phyloP scores from a whole-genome alignment of 2,797 vertebrate genomes.

The Monodelphis domestica region DNA sequence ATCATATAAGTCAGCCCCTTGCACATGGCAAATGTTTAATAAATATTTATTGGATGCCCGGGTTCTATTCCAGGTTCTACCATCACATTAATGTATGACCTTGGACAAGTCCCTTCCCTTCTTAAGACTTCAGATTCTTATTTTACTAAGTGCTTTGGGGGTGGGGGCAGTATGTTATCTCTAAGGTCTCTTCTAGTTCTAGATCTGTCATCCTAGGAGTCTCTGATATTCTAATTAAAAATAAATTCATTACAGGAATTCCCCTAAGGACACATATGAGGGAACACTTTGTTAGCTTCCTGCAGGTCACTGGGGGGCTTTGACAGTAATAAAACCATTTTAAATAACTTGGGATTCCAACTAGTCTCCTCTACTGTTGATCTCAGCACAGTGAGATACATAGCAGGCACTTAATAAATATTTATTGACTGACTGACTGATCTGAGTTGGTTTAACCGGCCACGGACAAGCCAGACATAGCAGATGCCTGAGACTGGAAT shows the following conservation, averaged over 20 bases:
- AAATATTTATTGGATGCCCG: background rate
- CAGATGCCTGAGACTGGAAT: background rate
- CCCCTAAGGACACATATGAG: background rate
- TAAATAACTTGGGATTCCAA: background rate
- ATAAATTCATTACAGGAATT: constrained; percentile 13
- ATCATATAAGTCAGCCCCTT: background rate
- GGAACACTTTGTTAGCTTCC: background rate
- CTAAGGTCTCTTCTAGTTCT: background rate
- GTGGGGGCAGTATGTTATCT: background rate
- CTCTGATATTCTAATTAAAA: constrained; percentile 62
- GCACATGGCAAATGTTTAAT: background rate
- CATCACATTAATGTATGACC: background rate
- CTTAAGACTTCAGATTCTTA: background rate
- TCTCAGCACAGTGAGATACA: background rate
- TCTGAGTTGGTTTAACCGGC: background rate
- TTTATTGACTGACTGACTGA: background rate
- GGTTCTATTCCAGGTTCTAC: background rate
- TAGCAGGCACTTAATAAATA: background rate
- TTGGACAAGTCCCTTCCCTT: background rate
- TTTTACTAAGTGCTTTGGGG: background rate
- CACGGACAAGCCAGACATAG: background rate
- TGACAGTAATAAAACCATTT: background rate
- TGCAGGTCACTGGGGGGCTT: background rate
- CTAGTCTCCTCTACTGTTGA: background rate
- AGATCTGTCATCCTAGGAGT: background rate